Evolutionary conservation across 2,888 invertebrate species (phyloP).

Genomic region (Dioctria rufipes): DNA sequence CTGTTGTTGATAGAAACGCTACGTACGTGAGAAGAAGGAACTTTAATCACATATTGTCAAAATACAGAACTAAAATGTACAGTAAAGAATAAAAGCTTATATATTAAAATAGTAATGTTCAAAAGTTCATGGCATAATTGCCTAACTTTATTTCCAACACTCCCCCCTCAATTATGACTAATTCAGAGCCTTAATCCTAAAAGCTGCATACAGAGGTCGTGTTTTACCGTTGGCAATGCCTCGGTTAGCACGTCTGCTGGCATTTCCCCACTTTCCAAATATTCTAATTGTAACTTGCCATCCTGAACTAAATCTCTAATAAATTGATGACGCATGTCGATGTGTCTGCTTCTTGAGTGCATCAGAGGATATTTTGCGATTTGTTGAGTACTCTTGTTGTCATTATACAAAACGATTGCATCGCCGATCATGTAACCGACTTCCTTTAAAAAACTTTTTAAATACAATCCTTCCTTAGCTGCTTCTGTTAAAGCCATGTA

Average conservation of each 20-base stretch:
- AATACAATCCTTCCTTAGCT: slow-evolving; percentile 58
- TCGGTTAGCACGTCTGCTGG: slow-evolving; percentile 4
- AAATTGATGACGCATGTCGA: background rate
- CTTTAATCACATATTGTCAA: too few species aligned
- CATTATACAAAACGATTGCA: too few species aligned
- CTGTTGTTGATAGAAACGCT: too few species aligned
- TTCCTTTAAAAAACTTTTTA: slow-evolving; percentile 17
- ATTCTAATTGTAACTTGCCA: too few species aligned
- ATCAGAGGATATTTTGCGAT: too few species aligned
- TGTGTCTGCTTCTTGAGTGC: background rate
- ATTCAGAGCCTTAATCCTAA: background rate
- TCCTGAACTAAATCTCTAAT: background rate
- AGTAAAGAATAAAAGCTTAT: too few species aligned
- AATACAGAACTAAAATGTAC: too few species aligned
- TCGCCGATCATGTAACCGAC: too few species aligned
- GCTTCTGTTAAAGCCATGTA: slow-evolving; percentile 59
- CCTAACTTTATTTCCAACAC: background rate
- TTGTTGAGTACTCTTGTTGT: too few species aligned
- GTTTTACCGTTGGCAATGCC: background rate
- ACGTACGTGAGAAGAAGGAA: too few species aligned
- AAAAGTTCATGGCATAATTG: too few species aligned
- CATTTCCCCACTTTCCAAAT: background rate
- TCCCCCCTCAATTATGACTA: background rate
- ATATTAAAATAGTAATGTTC: too few species aligned
- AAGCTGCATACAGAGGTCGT: background rate